phyloP scores from a whole-genome alignment of 2,888 invertebrate genomes.

The Hyppa rectilinea region DNA sequence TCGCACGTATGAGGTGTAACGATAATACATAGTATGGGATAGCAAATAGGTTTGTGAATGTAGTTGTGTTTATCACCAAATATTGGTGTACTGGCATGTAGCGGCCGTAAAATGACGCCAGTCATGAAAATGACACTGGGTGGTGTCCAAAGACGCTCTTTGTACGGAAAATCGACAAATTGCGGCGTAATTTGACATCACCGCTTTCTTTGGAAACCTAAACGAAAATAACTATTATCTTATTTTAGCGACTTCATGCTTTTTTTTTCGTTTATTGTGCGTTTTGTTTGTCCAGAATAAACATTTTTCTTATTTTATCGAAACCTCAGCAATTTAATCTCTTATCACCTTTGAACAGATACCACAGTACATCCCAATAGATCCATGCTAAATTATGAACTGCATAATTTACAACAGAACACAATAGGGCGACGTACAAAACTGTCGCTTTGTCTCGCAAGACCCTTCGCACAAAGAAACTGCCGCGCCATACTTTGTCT shows the following conservation, averaged over 20 bases:
- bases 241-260: too few relatives aligned
- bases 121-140: not conserved
- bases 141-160: not conserved
- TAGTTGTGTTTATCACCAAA: not conserved
- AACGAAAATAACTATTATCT: not conserved
- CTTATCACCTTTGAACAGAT: not conserved
- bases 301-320: too few relatives aligned
- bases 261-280: too few relatives aligned
- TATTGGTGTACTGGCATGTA: too few relatives aligned
- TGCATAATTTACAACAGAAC: constrained; percentile 68
- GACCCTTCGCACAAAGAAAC: constrained; percentile 68
- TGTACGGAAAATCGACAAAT: too few relatives aligned
- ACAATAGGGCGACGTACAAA: constrained; percentile 61
- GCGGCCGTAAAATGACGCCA: not conserved
- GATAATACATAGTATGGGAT: constrained; percentile 31
- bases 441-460: constrained; percentile 70
- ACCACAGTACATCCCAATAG: constrained; percentile 37
- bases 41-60: not conserved
- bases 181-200: not conserved
- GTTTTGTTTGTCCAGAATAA: too few relatives aligned
- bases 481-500: constrained; percentile 60
- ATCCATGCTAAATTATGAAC: constrained; percentile 64
- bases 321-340: not conserved
- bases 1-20: constrained; percentile 60
- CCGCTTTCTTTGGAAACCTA: not conserved